phyloP scores from a whole-genome alignment of 1,140 invertebrate genomes.

The Drosophila pandora region DNA sequence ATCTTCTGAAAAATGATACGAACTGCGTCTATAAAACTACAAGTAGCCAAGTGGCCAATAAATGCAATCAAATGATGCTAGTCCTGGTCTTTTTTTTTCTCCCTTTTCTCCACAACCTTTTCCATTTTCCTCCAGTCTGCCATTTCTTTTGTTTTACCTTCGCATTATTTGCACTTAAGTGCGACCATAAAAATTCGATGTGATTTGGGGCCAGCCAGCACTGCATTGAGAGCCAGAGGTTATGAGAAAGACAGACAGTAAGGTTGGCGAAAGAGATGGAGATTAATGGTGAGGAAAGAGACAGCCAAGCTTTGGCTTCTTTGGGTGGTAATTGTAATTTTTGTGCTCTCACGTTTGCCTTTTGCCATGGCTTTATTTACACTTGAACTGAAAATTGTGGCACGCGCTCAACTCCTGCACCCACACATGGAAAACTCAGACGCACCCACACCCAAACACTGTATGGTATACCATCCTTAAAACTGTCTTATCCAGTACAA shows the following conservation, averaged over 20 bases:
- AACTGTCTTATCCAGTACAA: no score
- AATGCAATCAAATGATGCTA: constrained; percentile 58
- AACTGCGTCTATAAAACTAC: constrained; percentile 16
- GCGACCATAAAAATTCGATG: constrained; percentile 56
- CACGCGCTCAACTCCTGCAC: constrained; percentile 35
- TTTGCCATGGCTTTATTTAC: constrained; percentile 67
- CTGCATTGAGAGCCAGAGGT: background rate
- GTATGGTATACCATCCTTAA: no score
- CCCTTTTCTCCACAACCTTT: constrained; percentile 3
- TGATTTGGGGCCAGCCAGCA: constrained; percentile 32
- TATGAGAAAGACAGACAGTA: background rate
- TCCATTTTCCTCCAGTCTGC: background rate
- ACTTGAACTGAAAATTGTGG: constrained; percentile 68
- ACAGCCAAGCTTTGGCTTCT: background rate
- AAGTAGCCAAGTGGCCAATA: constrained; percentile 55
- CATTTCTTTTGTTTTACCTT: constrained; percentile 42
- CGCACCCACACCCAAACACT: background rate
- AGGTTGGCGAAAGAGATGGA: background rate
- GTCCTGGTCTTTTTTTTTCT: no score
- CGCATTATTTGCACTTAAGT: constrained; percentile 60
- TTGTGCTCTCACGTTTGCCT: constrained; percentile 55
- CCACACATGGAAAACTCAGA: constrained; percentile 1
- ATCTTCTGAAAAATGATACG: constrained; percentile 16
- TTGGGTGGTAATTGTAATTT: constrained; percentile 67
- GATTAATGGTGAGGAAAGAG: constrained; percentile 4